These are phyloP conservation scores for Amphipyra tragopoginis DNA, from an alignment of 2,888 invertebrate genomes.

Conservation along the genomic window DNA sequence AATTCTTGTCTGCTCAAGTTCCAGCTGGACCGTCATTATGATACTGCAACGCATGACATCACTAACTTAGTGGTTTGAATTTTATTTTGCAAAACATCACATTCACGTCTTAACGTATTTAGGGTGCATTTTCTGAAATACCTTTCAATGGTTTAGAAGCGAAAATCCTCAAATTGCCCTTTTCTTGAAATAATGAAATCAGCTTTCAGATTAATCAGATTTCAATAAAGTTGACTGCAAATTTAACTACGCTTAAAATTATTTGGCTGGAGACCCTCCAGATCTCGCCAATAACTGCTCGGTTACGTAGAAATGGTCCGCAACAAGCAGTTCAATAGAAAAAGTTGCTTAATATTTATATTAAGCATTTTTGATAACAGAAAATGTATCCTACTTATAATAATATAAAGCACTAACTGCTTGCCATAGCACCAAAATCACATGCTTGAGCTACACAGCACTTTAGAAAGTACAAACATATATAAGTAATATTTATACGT, in stretches of 20 bases:
- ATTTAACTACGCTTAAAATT: too few relatives aligned
- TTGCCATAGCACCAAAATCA: slow-evolving; percentile 81
- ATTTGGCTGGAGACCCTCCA: too few relatives aligned
- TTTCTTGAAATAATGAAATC: too few relatives aligned
- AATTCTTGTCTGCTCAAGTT: slow-evolving; percentile 74
- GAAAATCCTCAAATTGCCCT: neutral
- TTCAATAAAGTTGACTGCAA: too few relatives aligned
- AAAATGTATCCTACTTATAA: slow-evolving; percentile 75
- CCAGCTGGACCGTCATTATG: slow-evolving; percentile 75
- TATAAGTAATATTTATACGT: slow-evolving; percentile 49
- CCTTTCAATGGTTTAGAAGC: neutral
- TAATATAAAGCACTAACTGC: slow-evolving; percentile 82
- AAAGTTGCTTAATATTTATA: neutral
- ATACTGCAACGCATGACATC: slow-evolving; percentile 78
- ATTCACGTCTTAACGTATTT: slow-evolving; percentile 52
- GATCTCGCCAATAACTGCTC: too few relatives aligned
- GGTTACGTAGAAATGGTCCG: too few relatives aligned
- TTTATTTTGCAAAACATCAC: slow-evolving; percentile 71
- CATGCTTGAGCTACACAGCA: slow-evolving; percentile 79
- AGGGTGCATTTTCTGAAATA: slow-evolving; percentile 67
- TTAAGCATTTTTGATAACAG: slow-evolving; percentile 11
- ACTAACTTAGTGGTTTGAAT: slow-evolving; percentile 73
- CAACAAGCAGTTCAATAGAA: too few relatives aligned
- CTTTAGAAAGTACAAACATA: slow-evolving; percentile 60
- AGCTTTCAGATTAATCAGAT: too few relatives aligned